Base-by-base conservation (phyloP, 1,140 invertebrate species). In the Macrosteles quadrilineatus region DNA sequence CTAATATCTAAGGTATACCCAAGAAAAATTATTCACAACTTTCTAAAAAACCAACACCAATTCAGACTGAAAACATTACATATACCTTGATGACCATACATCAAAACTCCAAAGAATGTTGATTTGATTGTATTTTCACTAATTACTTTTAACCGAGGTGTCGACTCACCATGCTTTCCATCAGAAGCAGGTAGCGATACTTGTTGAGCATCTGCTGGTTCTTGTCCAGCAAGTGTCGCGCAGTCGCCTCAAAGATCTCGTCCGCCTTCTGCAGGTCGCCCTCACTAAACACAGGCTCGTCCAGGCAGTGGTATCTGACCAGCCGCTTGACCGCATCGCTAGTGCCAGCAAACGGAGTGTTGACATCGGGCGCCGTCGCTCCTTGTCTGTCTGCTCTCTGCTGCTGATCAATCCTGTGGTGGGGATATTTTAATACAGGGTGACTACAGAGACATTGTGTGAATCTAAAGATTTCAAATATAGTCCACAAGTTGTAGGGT, bases 151-250 rank as follows among this genome's bases (percentile, higher is more conserved):
- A n/a, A n/a, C n/a, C n/a, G n/a, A n/a, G n/a, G n/a, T n/a, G n/a
- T n/a, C n/a, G n/a, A 80, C 85, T 83, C 82, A 94, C 92, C 87
- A 90, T 92, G 75, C 91, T 93, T 74, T 94, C 92, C 80, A 92
- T 91, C 55, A 94, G 79, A n/a, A 94, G 79, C 17, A 94, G 82
- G 76, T 87, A 87, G 62, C 88, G 86, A 78, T 92, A 95, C 80
- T 93, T 95, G 75, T 89, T 88, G 72, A 88, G 86, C 85, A 96
- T 89, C 53, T 84, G 82, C 17, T 85, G 83, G 76, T 90, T 92
- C 81, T 92, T 93, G 68, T 87, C 86, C 14, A 94, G 81, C 62
- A 94, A 83, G 76, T 88, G 86, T 76, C 87, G 82, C 0, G 92
- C 88, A 6, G 90, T 88, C 72, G 88, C 82, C 74, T 91, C 89